phyloP scores from a whole-genome alignment of 2,888 invertebrate genomes.

The Lamproptera curius region DNA sequence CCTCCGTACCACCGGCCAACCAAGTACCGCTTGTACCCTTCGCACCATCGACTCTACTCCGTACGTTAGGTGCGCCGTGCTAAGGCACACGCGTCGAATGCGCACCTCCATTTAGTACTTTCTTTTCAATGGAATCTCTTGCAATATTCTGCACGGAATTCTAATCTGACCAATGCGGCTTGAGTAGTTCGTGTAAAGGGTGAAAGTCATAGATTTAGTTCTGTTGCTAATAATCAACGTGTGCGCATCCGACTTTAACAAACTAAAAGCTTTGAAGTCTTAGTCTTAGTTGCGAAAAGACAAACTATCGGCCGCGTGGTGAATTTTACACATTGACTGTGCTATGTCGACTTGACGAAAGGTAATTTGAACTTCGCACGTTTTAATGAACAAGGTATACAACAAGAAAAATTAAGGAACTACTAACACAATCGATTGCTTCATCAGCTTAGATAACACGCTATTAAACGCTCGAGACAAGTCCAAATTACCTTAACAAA shows the following conservation, averaged over 20 bases:
- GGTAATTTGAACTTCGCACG: conserved; percentile 11
- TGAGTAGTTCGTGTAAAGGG: too few relatives aligned
- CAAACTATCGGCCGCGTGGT: conserved; percentile 2
- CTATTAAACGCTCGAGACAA: not conserved
- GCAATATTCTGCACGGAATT: too few relatives aligned
- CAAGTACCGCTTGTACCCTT: too few relatives aligned
- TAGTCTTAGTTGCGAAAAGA: not conserved
- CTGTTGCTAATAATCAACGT: too few relatives aligned
- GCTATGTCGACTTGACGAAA: conserved; percentile 4
- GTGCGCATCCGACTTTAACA: conserved; percentile 2
- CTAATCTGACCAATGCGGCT: too few relatives aligned
- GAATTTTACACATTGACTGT: not conserved
- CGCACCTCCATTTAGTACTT: conserved; percentile 11
- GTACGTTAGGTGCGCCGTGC: not conserved
- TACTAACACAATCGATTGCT: not conserved
- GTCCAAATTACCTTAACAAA: conserved; percentile 12
- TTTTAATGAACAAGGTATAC: not conserved
- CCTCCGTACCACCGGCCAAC: too few relatives aligned
- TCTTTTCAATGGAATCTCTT: not conserved
- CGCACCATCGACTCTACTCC: not conserved
- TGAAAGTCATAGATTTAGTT: too few relatives aligned
- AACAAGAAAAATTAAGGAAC: not conserved
- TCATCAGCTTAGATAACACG: too few relatives aligned
- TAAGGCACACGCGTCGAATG: not conserved
- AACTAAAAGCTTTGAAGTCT: conserved; percentile 1